Base-by-base conservation (phyloP, 1,140 invertebrate genomes). In the Caligus rogercresseyi region DNA sequence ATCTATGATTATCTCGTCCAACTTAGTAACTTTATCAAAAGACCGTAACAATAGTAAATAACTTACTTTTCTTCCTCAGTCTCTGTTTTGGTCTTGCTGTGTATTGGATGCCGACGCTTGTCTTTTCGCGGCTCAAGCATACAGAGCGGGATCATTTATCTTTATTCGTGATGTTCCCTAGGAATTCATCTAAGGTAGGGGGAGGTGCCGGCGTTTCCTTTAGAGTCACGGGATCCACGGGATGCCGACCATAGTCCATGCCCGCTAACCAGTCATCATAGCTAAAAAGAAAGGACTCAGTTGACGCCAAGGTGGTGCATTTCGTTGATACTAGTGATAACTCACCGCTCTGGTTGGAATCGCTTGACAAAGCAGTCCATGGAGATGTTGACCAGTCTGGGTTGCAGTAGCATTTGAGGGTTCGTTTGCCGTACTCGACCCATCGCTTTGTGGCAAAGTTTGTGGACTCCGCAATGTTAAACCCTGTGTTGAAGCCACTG, bases 391-490 rank as follows among this genome's bases (percentile, higher is more conserved):
- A 98, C 93, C 80, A 89, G 72, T 95, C 61, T 21, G 61, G 52
- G 18, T 55, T 83, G 71, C 90, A 94, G 1, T 80, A 81, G 70
- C 90, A 94, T 31, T 87, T 84, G 0, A 78, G 78, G 0, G 89
- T 84, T 65, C 89, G 73, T 75, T 97, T 98, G 0, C 95, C 96
- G 77, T 97, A 98, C 71, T 99, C 96, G 7, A 99, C 85, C 96
- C 96, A 99, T 66, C 96, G 77, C 13, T 83, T 81, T 7, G 88
- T 83, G 0, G 95, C 96, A 79, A 99, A 99, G 77, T 99, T 99
- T 0, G 95, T 99, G 0, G 93, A 96, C 74, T 99, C 96, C 0
- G 96, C 96, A 75, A 91, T 94, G 70, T 99, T 99, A 68, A 94
- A 97, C 1, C 94, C 61, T 25, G 61, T 69, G 58, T 69, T 69